phyloP scores from a whole-genome alignment of 2,113 vertebrate genomes.

The Periophthalmodon schlosseri region DNA sequence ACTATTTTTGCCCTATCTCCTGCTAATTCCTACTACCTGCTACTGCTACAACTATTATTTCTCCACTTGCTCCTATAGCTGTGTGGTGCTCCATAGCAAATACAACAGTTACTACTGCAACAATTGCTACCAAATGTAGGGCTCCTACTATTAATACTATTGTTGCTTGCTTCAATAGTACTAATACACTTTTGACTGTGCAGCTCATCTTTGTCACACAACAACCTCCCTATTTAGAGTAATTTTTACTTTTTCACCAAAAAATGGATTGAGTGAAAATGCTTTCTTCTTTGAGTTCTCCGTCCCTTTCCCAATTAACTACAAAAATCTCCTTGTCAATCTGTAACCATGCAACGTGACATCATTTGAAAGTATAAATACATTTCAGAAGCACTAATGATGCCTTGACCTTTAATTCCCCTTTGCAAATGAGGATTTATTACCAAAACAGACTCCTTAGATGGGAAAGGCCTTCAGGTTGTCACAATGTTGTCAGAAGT shows the following conservation, averaged over 20 bases:
- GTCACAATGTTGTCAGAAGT: not conserved
- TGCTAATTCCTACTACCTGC: too few species aligned
- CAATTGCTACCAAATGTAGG: not conserved
- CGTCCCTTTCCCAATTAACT: not conserved
- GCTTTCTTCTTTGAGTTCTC: not conserved
- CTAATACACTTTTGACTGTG: too few species aligned
- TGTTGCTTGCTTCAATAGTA: not conserved
- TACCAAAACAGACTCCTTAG: conserved; percentile 9
- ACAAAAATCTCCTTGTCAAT: not conserved
- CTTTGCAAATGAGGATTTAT: conserved; percentile 7
- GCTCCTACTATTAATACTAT: not conserved
- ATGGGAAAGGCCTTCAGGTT: not conserved
- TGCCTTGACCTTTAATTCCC: conserved; percentile 12
- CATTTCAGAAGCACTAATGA: conserved; percentile 5
- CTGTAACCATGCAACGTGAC: not conserved
- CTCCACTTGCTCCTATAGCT: not conserved
- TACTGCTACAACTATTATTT: too few species aligned
- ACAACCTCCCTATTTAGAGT: too few species aligned
- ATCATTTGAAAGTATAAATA: conserved; percentile 8
- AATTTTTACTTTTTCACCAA: not conserved
- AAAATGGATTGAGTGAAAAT: not conserved
- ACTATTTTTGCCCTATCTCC: too few species aligned
- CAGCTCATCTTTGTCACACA: too few species aligned
- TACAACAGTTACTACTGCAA: not conserved
- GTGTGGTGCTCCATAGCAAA: not conserved